Evolutionary conservation across 1,140 invertebrate species (phyloP).

Genomic region (Zophobas atratus): DNA sequence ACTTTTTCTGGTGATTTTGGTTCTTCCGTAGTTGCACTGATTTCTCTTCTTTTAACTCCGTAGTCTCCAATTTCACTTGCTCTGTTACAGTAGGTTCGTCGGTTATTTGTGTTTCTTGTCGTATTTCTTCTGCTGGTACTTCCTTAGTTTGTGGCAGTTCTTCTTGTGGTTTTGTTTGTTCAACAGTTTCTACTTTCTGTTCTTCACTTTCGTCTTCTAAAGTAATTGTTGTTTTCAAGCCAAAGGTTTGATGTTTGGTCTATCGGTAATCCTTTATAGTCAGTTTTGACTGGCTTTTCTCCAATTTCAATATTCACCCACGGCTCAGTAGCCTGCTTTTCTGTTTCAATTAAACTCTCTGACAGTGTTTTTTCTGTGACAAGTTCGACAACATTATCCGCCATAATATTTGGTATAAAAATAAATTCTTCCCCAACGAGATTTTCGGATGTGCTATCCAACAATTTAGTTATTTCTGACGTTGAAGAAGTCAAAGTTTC

Average conservation of each 20-base stretch:
- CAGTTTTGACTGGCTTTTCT: slow-evolving; percentile 36
- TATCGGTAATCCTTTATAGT: slow-evolving; percentile 28
- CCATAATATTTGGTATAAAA: slow-evolving; percentile 47
- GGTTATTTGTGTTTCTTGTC: slow-evolving; percentile 48
- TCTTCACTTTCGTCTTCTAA: slow-evolving; percentile 10
- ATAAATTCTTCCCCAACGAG: slow-evolving; percentile 55
- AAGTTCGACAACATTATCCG: slow-evolving; percentile 3
- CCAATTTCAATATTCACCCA: slow-evolving; percentile 26
- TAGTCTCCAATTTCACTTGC: no score
- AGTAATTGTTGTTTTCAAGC: slow-evolving; percentile 20
- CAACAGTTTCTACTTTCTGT: slow-evolving; percentile 30
- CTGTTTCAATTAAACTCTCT: slow-evolving; percentile 41
- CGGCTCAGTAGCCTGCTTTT: slow-evolving; percentile 34
- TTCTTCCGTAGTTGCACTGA: no score
- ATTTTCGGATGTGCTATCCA: slow-evolving; percentile 53
- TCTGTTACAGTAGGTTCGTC: slow-evolving; percentile 38
- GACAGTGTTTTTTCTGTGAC: not conserved
- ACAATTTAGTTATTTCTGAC: slow-evolving; percentile 13
- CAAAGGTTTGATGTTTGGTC: slow-evolving; percentile 24
- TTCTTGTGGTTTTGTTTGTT: slow-evolving; percentile 19
- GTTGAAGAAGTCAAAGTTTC: slow-evolving; percentile 8
- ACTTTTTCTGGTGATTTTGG: no score
- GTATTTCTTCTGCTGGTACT: slow-evolving; percentile 50
- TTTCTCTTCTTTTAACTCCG: no score
- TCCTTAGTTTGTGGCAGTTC: not conserved